Evolutionary conservation across 2,113 vertebrate species (phyloP), one percentile per base, ranked within the genome.

Genomic region (Cyprinodon tularosa): DNA sequence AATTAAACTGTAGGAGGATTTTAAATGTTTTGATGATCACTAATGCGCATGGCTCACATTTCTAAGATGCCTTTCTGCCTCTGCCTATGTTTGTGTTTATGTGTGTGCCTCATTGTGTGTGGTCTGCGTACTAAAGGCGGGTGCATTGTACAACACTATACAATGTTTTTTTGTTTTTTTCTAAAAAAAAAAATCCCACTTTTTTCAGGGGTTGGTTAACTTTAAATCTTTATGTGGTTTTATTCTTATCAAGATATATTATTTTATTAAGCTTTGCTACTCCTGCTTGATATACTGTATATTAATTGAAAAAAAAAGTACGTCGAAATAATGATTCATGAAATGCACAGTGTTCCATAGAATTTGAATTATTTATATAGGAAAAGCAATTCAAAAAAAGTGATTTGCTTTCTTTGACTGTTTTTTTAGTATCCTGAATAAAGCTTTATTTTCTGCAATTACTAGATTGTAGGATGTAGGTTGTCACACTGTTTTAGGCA

Each of bases 1-100:
- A 84, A 69, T 68, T 76, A 44, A 71, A 69, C 13, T 61, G 86
- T 90, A 81, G 91, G 88, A 71, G 71, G 84, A 71, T 67, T 69
- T 72, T 53, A 73, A 38, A 83, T 86, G 66, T 60, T 84, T 66
- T 75, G 38, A 84, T 86, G 63, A 59, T 86, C 87, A 88, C 75
- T 90, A 86, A 90, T 88, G 84, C 66, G 74, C 74, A 77, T 66
- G 70, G 83, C 67, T 84, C 74, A 81, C 83, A 89, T 91, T 82
- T 81, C 75, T 86, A 10, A 87, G 68, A 92, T 93, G 88, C 91
- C 90, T 68, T 62, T 73, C 78, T 65, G 83, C 86, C 84, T 84
- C 85, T 77, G 82, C 82, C 36, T 78, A 0, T 77, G 71, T 68
- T n/a, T 72, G 3, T 78, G 65, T 59, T 0, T 67, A 22, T 50